Conservation (phyloP, 1,140 invertebrate species). For the Drosophila lini region DNA sequence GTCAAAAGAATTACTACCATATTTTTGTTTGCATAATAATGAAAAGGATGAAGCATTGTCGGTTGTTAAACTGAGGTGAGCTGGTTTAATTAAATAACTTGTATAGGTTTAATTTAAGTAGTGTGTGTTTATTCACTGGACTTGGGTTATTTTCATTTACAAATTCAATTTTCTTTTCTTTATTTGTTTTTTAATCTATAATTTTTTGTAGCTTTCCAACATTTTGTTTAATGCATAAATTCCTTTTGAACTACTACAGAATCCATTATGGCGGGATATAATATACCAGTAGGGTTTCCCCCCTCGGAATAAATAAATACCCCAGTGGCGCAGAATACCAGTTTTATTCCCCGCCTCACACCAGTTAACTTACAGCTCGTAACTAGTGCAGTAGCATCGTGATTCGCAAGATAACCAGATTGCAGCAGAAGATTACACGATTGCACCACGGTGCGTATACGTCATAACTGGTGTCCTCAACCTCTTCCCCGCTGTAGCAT, state of each 20-base stretch:
- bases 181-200: neutral
- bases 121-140: neutral
- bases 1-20: constrained; percentile 10
- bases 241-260: neutral
- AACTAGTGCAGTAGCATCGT: constrained; percentile 38
- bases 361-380: constrained; percentile 18
- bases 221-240: neutral
- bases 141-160: too few species aligned
- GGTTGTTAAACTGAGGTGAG: neutral
- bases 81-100: neutral
- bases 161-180: neutral
- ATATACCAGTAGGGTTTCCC: constrained; percentile 27
- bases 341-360: constrained; percentile 14
- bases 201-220: neutral
- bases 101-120: too few species aligned
- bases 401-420: constrained; percentile 36
- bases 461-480: constrained; percentile 13
- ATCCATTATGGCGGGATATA: constrained; percentile 13
- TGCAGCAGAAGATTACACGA: constrained; percentile 20
- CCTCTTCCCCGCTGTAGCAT: neutral
- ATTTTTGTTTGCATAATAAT: constrained; percentile 8
- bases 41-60: neutral
- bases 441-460: constrained; percentile 43
- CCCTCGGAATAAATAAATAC: constrained; percentile 17
- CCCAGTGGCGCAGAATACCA: constrained; percentile 9